Base-by-base conservation (phyloP, 2,797 vertebrate genomes). In the Myotis daubentonii region DNA sequence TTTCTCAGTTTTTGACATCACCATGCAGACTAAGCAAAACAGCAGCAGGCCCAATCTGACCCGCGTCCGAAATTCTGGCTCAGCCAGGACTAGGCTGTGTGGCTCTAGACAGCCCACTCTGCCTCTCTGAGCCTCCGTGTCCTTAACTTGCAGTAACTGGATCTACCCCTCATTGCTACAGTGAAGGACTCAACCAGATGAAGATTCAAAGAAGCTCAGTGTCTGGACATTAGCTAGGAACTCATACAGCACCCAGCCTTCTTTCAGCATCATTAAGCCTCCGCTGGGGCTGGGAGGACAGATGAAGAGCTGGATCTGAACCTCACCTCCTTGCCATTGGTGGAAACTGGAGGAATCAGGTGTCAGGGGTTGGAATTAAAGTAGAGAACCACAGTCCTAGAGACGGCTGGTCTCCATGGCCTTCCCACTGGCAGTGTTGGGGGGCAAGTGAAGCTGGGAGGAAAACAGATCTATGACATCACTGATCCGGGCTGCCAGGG, bases 361-460 rank as follows among this genome's bases (percentile, higher is more conserved):
- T 23, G 76, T 68, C n/a, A 33, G 1, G 10, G 55, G 49, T 12
- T 23, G 11, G 22, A 70, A 75, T 30, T 30, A 12, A 68, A 62
- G 17, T 2, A 11, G 62, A 87, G n/a, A 65, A 13, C 19, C 72
- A 15, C 47, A 2, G 60, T 30, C 23, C 79, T 41, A 6, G 20
- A 38, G 66, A 3, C 0, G 6, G 36, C 1, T 5, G 41, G 41
- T 20, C 82, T 33, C 6, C 1, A 16, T 0, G 1, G 49, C 70
- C 79, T 62, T 1, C 71, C 47, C 57, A 5, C 23, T 0, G 12
- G 49, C 57, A 2, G 23, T 0, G 65, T 9, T 30, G 16, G 68
- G 22, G 0, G 23, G 51, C 41, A 23, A 9, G 2, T 0, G 30
- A 7, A 1, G 6, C 30, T 0, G 3, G 66, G 60, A 70, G 23